These are phyloP conservation scores for Euphonia xanthogaster DNA, from an alignment of 2,797 vertebrate species.

Conservation along the genomic window DNA sequence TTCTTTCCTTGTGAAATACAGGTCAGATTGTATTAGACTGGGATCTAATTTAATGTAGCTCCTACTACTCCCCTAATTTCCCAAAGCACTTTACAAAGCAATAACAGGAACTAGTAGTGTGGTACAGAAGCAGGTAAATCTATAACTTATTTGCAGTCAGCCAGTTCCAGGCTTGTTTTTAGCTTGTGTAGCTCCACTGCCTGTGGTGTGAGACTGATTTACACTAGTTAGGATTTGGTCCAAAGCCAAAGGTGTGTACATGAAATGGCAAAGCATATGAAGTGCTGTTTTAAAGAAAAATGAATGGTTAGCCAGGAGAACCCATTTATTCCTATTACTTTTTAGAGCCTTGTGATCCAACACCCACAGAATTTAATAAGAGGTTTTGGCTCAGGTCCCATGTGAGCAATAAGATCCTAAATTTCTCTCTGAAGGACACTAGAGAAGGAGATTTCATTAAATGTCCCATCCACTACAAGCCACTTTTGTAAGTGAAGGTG, in stretches of 20 bases:
- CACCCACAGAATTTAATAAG: background rate
- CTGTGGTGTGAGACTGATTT: background rate
- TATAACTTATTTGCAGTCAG: background rate
- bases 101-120: background rate
- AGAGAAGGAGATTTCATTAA: background rate
- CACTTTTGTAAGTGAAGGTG: background rate
- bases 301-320: background rate
- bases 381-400: background rate
- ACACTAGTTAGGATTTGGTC: background rate
- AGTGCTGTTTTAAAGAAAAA: background rate
- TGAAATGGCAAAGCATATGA: background rate
- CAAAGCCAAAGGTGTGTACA: background rate
- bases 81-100: slow-evolving; percentile 8
- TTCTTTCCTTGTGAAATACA: slow-evolving; percentile 11
- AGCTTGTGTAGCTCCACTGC: background rate
- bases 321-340: background rate
- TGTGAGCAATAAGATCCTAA: background rate
- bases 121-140: background rate
- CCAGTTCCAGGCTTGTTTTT: background rate
- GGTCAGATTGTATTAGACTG: background rate
- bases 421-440: background rate
- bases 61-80: background rate
- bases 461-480: background rate
- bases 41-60: slow-evolving; percentile 9
- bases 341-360: background rate